Percentiles rank a stretch among this genome's conserved stretches.
Conservation (phyloP, 1,140 invertebrate genomes). For the Oncopodura yosiiana region DNA sequence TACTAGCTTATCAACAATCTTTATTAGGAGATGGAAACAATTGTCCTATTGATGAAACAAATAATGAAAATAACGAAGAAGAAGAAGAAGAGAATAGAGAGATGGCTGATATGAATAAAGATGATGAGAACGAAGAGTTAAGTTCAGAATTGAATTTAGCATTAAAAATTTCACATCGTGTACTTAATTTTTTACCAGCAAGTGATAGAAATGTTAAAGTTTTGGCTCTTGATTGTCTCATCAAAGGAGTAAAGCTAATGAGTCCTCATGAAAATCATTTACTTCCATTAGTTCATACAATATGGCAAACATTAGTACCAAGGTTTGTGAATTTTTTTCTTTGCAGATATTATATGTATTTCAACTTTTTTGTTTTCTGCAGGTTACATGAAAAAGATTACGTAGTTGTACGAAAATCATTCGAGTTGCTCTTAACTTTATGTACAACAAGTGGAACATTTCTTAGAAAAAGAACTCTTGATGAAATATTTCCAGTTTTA, state of each 20-base stretch:
- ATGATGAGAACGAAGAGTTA: slow-evolving; percentile 37
- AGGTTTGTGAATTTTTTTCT: slow-evolving; percentile 17
- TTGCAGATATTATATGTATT: background rate
- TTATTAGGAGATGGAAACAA: slow-evolving; percentile 30
- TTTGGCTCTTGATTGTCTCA: slow-evolving; percentile 27
- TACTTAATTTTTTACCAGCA: slow-evolving; percentile 23
- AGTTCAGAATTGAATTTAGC: slow-evolving; percentile 17
- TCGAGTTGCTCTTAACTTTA: slow-evolving; percentile 25
- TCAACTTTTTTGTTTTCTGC: background rate
- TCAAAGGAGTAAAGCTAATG: slow-evolving; percentile 29
- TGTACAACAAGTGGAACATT: slow-evolving; percentile 15
- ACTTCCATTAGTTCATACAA: slow-evolving; percentile 26
- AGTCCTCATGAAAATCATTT: slow-evolving; percentile 19
- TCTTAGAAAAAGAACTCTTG: slow-evolving; percentile 23
- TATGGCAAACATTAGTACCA: slow-evolving; percentile 27
- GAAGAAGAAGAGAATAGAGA: slow-evolving; percentile 19
- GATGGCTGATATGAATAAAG: slow-evolving; percentile 36
- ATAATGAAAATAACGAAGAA: slow-evolving; percentile 38
- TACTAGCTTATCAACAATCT: slow-evolving; percentile 1
- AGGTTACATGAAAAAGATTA: slow-evolving; percentile 29
- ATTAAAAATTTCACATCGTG: slow-evolving; percentile 22
- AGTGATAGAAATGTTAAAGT: slow-evolving; percentile 17
- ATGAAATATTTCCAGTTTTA: slow-evolving; percentile 30
- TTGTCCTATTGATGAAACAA: slow-evolving; percentile 38
- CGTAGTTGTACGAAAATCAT: slow-evolving; percentile 28